Evolutionary conservation across 2,113 vertebrate species (phyloP).

Genomic region (Micromys minutus): DNA sequence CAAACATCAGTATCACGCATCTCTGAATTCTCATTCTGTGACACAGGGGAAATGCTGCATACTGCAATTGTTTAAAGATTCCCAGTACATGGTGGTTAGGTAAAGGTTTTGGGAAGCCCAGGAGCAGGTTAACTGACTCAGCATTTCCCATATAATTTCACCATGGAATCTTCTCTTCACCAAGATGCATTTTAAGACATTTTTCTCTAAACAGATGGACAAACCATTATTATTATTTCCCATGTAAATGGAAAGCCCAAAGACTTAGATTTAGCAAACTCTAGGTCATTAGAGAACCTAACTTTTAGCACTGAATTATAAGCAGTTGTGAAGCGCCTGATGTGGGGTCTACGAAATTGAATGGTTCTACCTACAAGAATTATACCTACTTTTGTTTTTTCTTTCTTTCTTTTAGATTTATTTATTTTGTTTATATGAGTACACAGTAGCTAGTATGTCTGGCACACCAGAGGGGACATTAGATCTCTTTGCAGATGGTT

Average conservation of each 20-base stretch:
- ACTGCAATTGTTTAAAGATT: not conserved
- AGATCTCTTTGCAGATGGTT: no score
- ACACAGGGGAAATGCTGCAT: not conserved
- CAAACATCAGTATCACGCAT: not conserved
- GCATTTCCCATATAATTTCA: constrained; percentile 18
- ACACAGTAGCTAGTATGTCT: no score
- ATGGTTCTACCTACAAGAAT: no score
- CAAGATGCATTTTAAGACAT: constrained; percentile 25
- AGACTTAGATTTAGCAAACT: constrained; percentile 36
- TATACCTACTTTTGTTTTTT: no score
- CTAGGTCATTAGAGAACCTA: constrained; percentile 16
- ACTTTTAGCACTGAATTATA: no score
- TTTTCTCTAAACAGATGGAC: constrained; percentile 27
- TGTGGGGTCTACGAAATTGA: no score
- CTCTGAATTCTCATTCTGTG: not conserved
- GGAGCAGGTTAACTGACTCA: not conserved
- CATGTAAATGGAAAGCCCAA: not conserved
- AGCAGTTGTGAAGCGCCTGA: no score
- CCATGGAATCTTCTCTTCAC: not conserved
- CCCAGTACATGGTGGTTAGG: not conserved
- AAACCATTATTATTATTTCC: not conserved
- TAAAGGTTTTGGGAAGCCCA: not conserved
- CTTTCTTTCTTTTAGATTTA: not conserved
- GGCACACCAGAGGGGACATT: no score
- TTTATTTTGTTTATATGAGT: no score